Evolutionary conservation across 2,797 vertebrate genomes (phyloP).

Genomic region (Anguilla marmorata): DNA sequence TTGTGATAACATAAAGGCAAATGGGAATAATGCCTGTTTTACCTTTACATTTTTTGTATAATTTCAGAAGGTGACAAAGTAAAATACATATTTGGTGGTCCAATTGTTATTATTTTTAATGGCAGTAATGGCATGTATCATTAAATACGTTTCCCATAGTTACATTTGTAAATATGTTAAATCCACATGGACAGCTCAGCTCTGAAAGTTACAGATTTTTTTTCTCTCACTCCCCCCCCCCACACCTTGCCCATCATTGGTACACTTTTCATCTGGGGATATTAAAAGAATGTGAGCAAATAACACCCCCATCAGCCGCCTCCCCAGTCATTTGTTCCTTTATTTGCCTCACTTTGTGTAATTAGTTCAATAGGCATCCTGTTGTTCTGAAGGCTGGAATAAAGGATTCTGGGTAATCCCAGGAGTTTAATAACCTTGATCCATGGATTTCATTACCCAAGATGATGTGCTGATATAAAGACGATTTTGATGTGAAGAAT

Average conservation of each 20-base stretch:
- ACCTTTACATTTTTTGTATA: background rate
- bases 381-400: conserved; percentile 17
- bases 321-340: background rate
- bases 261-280: background rate
- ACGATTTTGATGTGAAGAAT: conserved; percentile 29
- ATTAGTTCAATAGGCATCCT: background rate
- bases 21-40: background rate
- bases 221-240: background rate
- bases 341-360: conserved; percentile 11
- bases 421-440: conserved; percentile 29
- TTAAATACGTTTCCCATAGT: background rate
- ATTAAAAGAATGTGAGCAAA: background rate
- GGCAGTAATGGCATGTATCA: background rate
- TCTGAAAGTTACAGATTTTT: background rate
- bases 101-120: background rate
- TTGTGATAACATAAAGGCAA: background rate
- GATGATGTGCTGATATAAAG: conserved; percentile 29
- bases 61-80: background rate
- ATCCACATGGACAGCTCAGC: background rate
- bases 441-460: conserved; percentile 20
- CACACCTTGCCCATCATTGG: background rate
- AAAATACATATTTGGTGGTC: background rate
- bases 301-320: background rate
- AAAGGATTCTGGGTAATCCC: conserved; percentile 11
- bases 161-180: background rate